Percentiles rank a stretch among this genome's conserved stretches.
phyloP scores from a whole-genome alignment of 1,140 invertebrate species.

The Drosophila lacteicornis region DNA sequence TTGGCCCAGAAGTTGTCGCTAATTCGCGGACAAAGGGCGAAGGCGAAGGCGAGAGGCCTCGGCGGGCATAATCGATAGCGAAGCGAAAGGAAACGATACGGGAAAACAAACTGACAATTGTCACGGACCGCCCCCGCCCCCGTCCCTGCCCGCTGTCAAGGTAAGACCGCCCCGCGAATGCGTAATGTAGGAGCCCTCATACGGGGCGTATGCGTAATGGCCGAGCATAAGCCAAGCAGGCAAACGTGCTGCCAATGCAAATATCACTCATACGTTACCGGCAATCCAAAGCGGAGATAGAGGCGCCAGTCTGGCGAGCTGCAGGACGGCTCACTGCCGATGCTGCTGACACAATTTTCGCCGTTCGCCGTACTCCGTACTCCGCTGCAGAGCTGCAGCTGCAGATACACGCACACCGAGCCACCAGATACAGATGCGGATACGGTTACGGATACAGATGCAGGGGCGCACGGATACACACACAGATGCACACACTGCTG shows the following conservation, averaged over 20 bases:
- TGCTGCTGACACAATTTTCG: slow-evolving; percentile 77
- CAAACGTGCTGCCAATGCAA: slow-evolving; percentile 14
- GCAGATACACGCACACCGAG: slow-evolving; percentile 49
- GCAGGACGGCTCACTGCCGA: slow-evolving; percentile 52
- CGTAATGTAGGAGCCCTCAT: slow-evolving; percentile 46
- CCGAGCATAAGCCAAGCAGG: slow-evolving; percentile 28
- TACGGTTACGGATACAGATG: slow-evolving; percentile 42
- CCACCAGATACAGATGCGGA: slow-evolving; percentile 40
- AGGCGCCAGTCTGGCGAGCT: slow-evolving; percentile 69
- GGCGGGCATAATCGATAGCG: slow-evolving; percentile 73
- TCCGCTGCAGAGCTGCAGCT: slow-evolving; percentile 65
- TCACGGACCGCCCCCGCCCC: slow-evolving; percentile 47
- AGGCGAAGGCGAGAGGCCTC: slow-evolving; percentile 41
- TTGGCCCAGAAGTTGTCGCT: slow-evolving; percentile 49
- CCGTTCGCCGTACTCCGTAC: not conserved
- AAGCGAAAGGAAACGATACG: slow-evolving; percentile 27
- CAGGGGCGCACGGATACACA: slow-evolving; percentile 55
- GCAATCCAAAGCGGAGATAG: slow-evolving; percentile 52
- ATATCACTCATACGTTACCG: slow-evolving; percentile 63
- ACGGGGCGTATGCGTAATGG: slow-evolving; percentile 54
- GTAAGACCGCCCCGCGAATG: slow-evolving; percentile 62
- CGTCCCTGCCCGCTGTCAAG: slow-evolving; percentile 53
- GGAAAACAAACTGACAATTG: slow-evolving; percentile 64
- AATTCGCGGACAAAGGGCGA: slow-evolving; percentile 46
- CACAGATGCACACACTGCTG: slow-evolving; percentile 27